Evolutionary conservation across 1,140 invertebrate genomes (phyloP).

Genomic region (Drosophila trapezifrons): DNA sequence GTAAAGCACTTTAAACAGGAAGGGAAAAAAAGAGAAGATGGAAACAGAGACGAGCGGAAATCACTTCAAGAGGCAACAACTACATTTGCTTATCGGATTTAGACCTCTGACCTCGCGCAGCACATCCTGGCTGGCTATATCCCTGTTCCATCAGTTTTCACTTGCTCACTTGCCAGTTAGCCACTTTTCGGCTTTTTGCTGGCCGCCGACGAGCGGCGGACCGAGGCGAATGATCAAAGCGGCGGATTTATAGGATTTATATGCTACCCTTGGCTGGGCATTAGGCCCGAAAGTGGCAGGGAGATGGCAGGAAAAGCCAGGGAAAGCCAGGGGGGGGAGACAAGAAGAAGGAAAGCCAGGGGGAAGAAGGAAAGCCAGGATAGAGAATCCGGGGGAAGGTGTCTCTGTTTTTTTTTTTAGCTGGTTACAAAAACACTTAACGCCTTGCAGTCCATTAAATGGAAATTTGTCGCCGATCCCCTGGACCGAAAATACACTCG

Average conservation of each 20-base stretch:
- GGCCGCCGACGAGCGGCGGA: constrained; percentile 12
- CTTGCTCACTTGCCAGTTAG: constrained; percentile 33
- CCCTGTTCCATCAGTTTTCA: background rate
- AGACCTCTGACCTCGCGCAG: background rate
- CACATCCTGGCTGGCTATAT: background rate
- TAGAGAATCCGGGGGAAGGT: background rate
- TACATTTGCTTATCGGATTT: constrained; percentile 80
- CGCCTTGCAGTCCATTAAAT: constrained; percentile 78
- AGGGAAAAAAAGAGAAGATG: constrained; percentile 1
- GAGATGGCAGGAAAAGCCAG: background rate
- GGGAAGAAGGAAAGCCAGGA: constrained; percentile 6
- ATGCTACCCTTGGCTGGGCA: constrained; percentile 73
- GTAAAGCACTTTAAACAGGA: constrained; percentile 36
- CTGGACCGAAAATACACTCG: constrained; percentile 27
- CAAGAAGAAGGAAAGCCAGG: constrained; percentile 7
- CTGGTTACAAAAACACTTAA: constrained; percentile 77
- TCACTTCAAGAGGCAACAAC: constrained; percentile 65
- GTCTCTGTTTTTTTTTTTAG: constrained; percentile 28
- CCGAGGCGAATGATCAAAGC: constrained; percentile 70
- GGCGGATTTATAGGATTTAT: constrained; percentile 77
- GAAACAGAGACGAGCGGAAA: constrained; percentile 47
- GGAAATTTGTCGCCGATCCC: constrained; percentile 67
- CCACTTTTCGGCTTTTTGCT: constrained; percentile 70
- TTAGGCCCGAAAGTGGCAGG: constrained; percentile 29
- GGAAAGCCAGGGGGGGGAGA: background rate